Base-by-base conservation (phyloP, 2,888 invertebrate species). In the Sarcophaga variegata region DNA sequence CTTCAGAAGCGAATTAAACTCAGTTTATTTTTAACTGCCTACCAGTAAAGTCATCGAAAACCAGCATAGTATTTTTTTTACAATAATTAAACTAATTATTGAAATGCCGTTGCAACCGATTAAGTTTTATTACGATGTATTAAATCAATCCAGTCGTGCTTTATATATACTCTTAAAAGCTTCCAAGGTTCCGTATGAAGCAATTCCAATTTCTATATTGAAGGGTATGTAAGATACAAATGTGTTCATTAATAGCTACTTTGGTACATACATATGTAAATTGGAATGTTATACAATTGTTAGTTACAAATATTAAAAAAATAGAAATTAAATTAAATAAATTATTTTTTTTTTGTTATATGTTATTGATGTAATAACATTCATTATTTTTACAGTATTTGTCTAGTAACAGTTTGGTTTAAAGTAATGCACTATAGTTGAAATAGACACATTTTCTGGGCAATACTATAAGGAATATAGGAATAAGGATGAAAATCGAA, bases 81-180 rank as follows among this genome's bases (percentile, higher is more conserved):
- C 54, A 20, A 64, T 37, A 20, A 10, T 10, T 27, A 60, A 59
- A 72, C 49, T 4, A 54, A 14, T 54, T 54, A 54, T 77, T 59
- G 83, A 81, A 88, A 93, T 93, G 93, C 86, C 91, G 49, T 8
- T 86, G 88, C 92, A 92, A 94, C 90, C 94, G 88, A 89, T 96
- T 67, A 96, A 95, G 92, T 94, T 96, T 82, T 97, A 96, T 92
- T 96, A 94, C 88, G 96, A 97, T 93, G 93, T 96, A 63, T 94
- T 97, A 92, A 97, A 97, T 0, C 97, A 97, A 92, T 97, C 97
- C 2, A 96, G 95, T 27, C 94, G 97, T 89, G 95, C 96, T n/a
- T 91, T 97, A 64, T 96, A 95, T 86, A 96, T 96, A 90, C 95
- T 97, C 90, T 92, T 97, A 86, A 96, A 96, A 91, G 93, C 93